Base-by-base conservation (phyloP, 2,113 vertebrate species). In the Geococcyx californianus region DNA sequence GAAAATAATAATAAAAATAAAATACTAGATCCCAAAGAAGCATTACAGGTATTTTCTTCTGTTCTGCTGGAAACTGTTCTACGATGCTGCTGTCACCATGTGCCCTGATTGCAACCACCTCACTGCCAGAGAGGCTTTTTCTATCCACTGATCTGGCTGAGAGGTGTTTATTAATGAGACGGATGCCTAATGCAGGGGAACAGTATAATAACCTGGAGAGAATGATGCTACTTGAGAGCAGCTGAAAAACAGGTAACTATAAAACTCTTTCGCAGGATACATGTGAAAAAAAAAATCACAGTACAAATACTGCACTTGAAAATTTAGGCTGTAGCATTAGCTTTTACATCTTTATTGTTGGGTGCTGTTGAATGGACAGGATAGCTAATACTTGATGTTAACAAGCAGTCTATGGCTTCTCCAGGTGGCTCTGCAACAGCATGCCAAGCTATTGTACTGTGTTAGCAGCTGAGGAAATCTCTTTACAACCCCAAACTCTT, bases 41-140 rank as follows among this genome's bases (percentile, higher is more conserved):
- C 6, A 18, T 34, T 74, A 34, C 44, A 44, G 40, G 58, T 73
- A 33, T 76, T 62, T 60, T 26, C 18, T 34, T n/a, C 49, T 36
- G 26, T 38, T 33, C 49, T 52, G 42, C 11, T 40, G 58, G 36
- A 45, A 64, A 44, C 13, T 14, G 11, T 20, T 67, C 8, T 31
- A 21, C 0, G 0, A n/a, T 0, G 1, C 26, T 76, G 60, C 42
- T 12, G 47, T 54, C 21, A 6, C 29, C 49, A 29, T 0, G 0
- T 34, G 64, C 20, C 49, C 33, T 60, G 59, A 56, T 8, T 9
- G 42, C 9, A 2, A 36, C 44, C 7, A 10, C 2, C 7, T 67
- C 54, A n/a, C 25, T 31, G 72, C 69, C 69, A 63, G 19, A 66
- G n/a, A 4, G 44, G 11, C 42, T 80, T 51, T 44, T 64, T 52